These are phyloP conservation scores for Drosophila subquinaria DNA, from an alignment of 2,888 invertebrate species.

Conservation along the genomic window DNA sequence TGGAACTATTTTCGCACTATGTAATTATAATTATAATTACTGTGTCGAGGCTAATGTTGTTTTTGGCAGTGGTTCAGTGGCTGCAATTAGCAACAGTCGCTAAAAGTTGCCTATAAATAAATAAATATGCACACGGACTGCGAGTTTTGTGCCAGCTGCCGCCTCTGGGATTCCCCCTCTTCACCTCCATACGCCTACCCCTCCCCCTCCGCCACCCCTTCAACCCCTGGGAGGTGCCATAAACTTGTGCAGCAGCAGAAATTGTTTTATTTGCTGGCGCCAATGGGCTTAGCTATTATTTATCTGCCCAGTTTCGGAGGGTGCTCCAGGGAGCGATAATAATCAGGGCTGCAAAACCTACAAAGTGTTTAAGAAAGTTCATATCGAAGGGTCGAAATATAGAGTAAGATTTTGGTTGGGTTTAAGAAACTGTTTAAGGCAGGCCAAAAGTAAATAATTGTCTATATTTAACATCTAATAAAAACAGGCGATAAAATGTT, in stretches of 20 bases:
- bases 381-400: not conserved
- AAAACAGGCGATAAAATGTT: no score
- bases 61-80: conserved; percentile 23
- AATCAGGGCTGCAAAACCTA: not conserved
- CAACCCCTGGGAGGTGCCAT: conserved; percentile 2
- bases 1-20: conserved; percentile 29
- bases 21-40: conserved; percentile 59
- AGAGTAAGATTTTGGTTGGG: no score
- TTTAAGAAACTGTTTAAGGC: not conserved
- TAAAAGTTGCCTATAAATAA: conserved; percentile 32
- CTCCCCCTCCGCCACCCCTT: not conserved
- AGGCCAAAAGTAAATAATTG: not conserved
- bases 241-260: conserved; percentile 9
- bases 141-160: conserved; percentile 10
- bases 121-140: conserved; percentile 52
- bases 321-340: conserved; percentile 15
- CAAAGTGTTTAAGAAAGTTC: not conserved
- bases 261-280: conserved; percentile 30
- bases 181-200: not conserved
- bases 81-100: conserved; percentile 44
- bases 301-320: conserved; percentile 2
- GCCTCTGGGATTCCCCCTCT: conserved; percentile 5
- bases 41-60: conserved; percentile 62
- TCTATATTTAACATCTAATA: not conserved
- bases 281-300: conserved; percentile 10